Evolutionary conservation across 2,888 invertebrate species (phyloP), one percentile per base, ranked within the genome.

Genomic region (Eupsilia transversa): DNA sequence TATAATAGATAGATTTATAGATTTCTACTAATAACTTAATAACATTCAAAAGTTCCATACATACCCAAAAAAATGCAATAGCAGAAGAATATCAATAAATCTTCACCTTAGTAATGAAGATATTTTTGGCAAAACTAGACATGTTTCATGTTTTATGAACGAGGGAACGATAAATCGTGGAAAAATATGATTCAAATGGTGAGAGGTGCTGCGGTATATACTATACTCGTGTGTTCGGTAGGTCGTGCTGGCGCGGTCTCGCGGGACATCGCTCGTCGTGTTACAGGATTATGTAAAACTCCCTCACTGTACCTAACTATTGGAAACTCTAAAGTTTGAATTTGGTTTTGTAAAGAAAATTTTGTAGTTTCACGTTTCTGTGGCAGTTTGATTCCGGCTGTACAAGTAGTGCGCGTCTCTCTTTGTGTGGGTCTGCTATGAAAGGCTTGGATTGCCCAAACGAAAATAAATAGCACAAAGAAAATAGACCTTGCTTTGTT

Each of bases 131-230:
- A 65, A 74, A 77, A 63, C 30, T 63, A 35, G 79, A 72, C 69
- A 63, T 68, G 75, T 61, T 79, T 77, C 74, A 63, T 74, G 59
- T 86, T 74, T 65, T 43, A 54, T 10, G 66, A 68, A 57, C 80
- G 14, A 56, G 84, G 81, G 77, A 77, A 54, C 66, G 35, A 84
- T 86, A 86, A 77, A 74, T 84, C 77, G 64, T 61, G 14, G 35
- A 60, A 79, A 63, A 66, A 73, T 70, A 61, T 84, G 80, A 74
- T 86, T 68, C 60, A 80, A 72, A 59, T 35, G 57, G 41, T 57
- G 59, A 70, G 72, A 23, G 43, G 7, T 17, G 33, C 46, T 41
- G 64, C 43, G 41, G 72, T 52, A 52, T 33, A 20, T 60, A 65
- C 33, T 65, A 59, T 35, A 14, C 20, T 38, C n/a, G 35, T 30